A percentile compares a stretch with the other conserved stretches of the same genome.
Conservation (phyloP, 2,888 invertebrate genomes). For the Tipula confusa region DNA sequence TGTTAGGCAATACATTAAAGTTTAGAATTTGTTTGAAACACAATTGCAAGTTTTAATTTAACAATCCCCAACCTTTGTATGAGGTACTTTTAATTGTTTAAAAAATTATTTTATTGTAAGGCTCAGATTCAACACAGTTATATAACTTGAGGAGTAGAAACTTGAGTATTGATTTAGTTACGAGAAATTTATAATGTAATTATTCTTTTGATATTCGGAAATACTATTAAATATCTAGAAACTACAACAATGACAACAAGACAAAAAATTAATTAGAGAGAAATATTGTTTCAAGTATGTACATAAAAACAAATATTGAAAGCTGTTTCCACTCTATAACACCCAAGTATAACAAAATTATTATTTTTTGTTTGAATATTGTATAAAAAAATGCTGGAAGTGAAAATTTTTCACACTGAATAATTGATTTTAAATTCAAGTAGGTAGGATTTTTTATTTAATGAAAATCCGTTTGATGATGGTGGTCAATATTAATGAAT, state of each 20-base stretch:
- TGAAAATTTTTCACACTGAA: not conserved
- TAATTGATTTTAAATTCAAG: not conserved
- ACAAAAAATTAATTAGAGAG: not conserved
- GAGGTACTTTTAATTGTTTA: no score
- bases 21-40: no score
- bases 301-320: not conserved
- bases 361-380: not conserved
- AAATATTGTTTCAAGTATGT: not conserved
- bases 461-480: not conserved
- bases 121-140: no score
- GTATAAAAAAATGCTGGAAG: not conserved
- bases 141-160: no score
- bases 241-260: not conserved
- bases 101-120: no score
- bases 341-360: not conserved
- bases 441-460: not conserved
- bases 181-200: not conserved
- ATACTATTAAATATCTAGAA: not conserved
- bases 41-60: no score
- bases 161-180: constrained; percentile 3
- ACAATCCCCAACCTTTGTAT: no score
- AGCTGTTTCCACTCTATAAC: not conserved
- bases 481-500: not conserved
- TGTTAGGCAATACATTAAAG: no score
- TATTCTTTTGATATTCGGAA: constrained; percentile 1